A percentile compares a stretch with the other conserved stretches of the same genome.
phyloP scores from a whole-genome alignment of 2,888 invertebrate genomes.

The Odontomyia ornata region DNA sequence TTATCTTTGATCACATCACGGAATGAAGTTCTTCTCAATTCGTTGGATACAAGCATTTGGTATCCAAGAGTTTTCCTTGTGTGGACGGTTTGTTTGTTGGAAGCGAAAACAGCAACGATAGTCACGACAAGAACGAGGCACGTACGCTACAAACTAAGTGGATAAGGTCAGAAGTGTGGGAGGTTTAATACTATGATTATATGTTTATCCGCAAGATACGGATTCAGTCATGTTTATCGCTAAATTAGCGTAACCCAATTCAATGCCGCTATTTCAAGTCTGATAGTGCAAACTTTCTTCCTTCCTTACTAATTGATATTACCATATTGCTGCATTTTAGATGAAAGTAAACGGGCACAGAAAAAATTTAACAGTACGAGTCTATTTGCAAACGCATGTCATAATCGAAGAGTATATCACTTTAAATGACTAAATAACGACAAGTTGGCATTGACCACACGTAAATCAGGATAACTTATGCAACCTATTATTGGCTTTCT shows the following conservation, averaged over 20 bases:
- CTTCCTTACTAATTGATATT: neutral
- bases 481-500: too few relatives aligned
- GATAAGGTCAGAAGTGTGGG: constrained; percentile 28
- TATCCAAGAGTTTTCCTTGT: neutral
- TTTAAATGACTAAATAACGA: too few relatives aligned
- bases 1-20: constrained; percentile 29
- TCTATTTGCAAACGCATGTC: too few relatives aligned
- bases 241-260: constrained; percentile 6
- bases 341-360: neutral
- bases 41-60: neutral
- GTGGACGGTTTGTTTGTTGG: constrained; percentile 25
- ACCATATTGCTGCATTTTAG: neutral
- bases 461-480: too few relatives aligned
- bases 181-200: constrained; percentile 8
- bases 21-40: constrained; percentile 4
- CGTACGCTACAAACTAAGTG: neutral
- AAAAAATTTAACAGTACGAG: neutral
- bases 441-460: too few relatives aligned
- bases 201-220: neutral
- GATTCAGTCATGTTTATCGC: constrained; percentile 6
- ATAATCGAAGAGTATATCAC: too few relatives aligned
- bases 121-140: constrained; percentile 14
- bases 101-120: neutral
- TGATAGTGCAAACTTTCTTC: constrained; percentile 5
- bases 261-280: neutral